Evolutionary conservation across 2,113 vertebrate species (phyloP), one percentile per base, ranked within the genome.

Genomic region (Phycodurus eques): DNA sequence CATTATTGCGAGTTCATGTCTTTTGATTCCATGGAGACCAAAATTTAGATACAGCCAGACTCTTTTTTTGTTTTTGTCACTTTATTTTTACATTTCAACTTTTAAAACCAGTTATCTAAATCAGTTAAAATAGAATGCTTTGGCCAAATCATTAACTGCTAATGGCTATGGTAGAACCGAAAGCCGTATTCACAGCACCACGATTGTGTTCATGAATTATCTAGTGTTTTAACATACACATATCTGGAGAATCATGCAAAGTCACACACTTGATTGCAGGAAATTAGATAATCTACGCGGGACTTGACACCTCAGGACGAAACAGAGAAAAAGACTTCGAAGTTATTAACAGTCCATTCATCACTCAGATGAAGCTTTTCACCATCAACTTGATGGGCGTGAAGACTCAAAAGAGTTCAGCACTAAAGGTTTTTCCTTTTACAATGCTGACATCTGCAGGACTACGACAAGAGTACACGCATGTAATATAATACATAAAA

Each of bases 401-500:
- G 39, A 44, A 51, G 53, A 22, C n/a, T 14, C 11, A 2, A 13
- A 43, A 35, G 1, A 0, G 2, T 13, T 10, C 0, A n/a, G 20
- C 6, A 5, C 4, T 9, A 22, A 2, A 1, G 17, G 3, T n/a
- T 15, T 57, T 90, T 84, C 17, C 44, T 68, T 80, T 76, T 85
- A 75, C 60, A 77, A 80, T 88, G 83, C 88, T 88, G 80, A 87
- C 90, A 91, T 88, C 91, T 91, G 79, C 39, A 67, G 90, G 83
- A 64, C 0, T 0, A 0, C 33, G 44, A 0, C 19, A 15, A 67
- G 35, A 73, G 27, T 49, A 12, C 43, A 66, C 6, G 2, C 43
- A 17, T 35, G 2, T 9, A 47, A 47, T 47, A 42, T 19, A 42
- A 19, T 57, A 51, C 56, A 27, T 5, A 53, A 53, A 19, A 27